Base-by-base conservation (phyloP, 2,888 invertebrate species). In the Brenthis ino region DNA sequence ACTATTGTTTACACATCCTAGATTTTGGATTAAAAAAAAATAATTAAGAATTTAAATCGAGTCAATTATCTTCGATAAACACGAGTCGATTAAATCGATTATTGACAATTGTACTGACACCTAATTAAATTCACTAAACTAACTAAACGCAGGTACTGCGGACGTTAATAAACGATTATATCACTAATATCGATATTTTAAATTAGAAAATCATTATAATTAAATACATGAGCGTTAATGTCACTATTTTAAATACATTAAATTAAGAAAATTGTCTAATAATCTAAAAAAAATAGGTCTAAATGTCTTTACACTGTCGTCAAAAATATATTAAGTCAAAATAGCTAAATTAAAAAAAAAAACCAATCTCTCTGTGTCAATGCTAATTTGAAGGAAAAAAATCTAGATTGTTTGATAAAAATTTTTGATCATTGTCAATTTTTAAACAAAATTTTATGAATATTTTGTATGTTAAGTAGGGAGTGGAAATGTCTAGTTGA, bases 121-220 rank as follows among this genome's bases (percentile, higher is more conserved):
- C 13, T 58, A 53, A 24, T 47, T 54, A 6, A 65, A 58, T 24
- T n/a, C 24, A 50, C 24, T 28, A 58, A 65, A 58, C 12, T 13
- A 67, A 67, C 28, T 60, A 33, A 60, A 24, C 66, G 66, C 66
- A 67, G 66, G 66, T 67, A 67, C 66, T 61, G 54, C 60, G 55
- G 66, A 67, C 66, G 33, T 50, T 48, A 50, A 60, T 28, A 28
- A 60, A 24, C 12, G 5, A 47, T 54, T 47, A 56, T n/a, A 13
- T 64, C 37, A 58, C 48, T 47, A 58, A 58, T 53, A 51, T 16
- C 16, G 51, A 51, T 51, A 37, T 28, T 50, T 14, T 28, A 50
- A 58, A 24, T 58, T 58, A 58, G 4, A 58, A 20, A 5, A 48
- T 28, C 28, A 58, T 47, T 11, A 24, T 6, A 28, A 20, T 47